Conservation (phyloP, 2,888 invertebrate genomes). For the Tenthredo amoena region DNA sequence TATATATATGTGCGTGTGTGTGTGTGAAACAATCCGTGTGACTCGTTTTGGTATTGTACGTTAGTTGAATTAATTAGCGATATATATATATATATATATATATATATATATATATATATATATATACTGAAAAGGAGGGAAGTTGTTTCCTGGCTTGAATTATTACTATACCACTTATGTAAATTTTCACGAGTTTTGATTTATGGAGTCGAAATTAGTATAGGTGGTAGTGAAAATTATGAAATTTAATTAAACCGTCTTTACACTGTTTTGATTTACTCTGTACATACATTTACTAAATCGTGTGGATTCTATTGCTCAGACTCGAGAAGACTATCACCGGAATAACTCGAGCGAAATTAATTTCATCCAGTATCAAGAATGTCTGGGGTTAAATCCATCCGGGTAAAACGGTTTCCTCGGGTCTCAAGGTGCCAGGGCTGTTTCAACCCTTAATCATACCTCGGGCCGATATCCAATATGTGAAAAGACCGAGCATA, state of each 20-base stretch:
- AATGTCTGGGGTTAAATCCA: neutral
- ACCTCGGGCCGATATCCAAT: neutral
- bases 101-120: no score
- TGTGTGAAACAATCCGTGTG: no score
- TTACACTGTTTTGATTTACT: slow-evolving; percentile 31
- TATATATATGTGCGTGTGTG: no score
- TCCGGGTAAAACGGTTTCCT: neutral
- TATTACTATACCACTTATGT: neutral
- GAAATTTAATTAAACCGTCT: slow-evolving; percentile 39
- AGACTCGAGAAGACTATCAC: neutral
- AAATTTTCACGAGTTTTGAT: neutral
- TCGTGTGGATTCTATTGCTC: neutral
- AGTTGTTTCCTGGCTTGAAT: neutral
- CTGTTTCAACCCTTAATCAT: neutral
- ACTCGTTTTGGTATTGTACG: neutral
- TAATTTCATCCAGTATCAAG: slow-evolving; percentile 1
- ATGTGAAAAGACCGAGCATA: neutral
- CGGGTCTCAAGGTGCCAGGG: neutral
- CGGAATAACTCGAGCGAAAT: neutral
- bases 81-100: neutral
- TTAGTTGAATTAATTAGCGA: neutral
- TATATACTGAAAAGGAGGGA: neutral
- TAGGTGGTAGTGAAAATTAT: slow-evolving; percentile 7
- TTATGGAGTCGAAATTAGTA: slow-evolving; percentile 12
- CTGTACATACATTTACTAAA: neutral